phyloP scores from a whole-genome alignment of 2,888 invertebrate species.

The Parnassius apollo region DNA sequence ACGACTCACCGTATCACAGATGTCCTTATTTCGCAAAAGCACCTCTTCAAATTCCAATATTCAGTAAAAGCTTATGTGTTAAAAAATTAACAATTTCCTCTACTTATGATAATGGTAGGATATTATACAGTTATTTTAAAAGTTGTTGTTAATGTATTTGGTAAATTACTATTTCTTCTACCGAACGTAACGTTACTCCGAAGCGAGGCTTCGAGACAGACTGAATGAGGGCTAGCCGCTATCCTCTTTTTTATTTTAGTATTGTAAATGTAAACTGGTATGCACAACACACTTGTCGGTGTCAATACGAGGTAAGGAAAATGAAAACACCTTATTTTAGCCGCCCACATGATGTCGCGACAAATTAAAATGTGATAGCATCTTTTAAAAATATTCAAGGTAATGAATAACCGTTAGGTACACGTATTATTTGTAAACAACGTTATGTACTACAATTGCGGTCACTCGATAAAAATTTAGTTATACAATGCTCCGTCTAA shows the following conservation, averaged over 20 bases:
- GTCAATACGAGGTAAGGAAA: slow-evolving; percentile 49
- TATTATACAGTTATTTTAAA: slow-evolving; percentile 12
- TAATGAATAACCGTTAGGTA: slow-evolving; percentile 21
- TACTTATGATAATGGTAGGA: not conserved
- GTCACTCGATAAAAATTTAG: not conserved
- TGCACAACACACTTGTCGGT: slow-evolving; percentile 41
- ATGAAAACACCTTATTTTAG: slow-evolving; percentile 44
- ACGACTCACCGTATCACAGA: slow-evolving; percentile 21
- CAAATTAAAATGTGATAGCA: slow-evolving; percentile 32
- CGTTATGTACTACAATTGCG: slow-evolving; percentile 7
- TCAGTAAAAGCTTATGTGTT: not conserved
- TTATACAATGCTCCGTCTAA: not conserved
- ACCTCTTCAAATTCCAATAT: slow-evolving; percentile 4
- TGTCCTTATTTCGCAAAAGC: slow-evolving; percentile 20
- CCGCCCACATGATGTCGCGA: slow-evolving; percentile 44
- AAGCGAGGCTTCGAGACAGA: slow-evolving; percentile 53
- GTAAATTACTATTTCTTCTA: slow-evolving; percentile 10
- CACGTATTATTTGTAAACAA: slow-evolving; percentile 14
- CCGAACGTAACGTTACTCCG: slow-evolving; percentile 43
- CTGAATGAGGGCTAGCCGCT: slow-evolving; percentile 67
- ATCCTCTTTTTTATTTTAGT: slow-evolving; percentile 73
- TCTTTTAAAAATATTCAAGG: slow-evolving; percentile 21
- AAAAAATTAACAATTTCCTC: not conserved
- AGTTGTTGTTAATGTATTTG: slow-evolving; percentile 4
- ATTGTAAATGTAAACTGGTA: slow-evolving; percentile 72